Base-by-base conservation (phyloP, 2,888 invertebrate genomes). In the Creontiades dilutus region DNA sequence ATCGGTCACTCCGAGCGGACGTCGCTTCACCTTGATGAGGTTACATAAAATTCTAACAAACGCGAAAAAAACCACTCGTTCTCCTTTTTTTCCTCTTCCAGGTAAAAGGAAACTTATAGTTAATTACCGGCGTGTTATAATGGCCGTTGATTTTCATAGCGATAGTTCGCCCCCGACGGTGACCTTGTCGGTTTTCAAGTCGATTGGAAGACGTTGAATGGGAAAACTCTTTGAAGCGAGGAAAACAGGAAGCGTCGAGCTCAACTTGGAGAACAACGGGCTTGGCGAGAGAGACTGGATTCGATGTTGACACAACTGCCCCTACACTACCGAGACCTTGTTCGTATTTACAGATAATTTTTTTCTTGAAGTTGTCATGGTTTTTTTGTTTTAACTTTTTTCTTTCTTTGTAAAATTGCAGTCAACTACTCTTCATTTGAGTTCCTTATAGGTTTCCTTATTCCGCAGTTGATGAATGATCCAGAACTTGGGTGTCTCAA, bases 201-300 rank as follows among this genome's bases (percentile, higher is more conserved):
- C 80, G 48, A 80, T 80, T 48, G 48, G 48, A 80, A 46, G 80
- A 80, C 28, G 48, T 37, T n/a, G 80, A 37, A 80, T 80, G 80
- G 46, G 80, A 80, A 80, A 80, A 80, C 46, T 80, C 80, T 16
- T 16, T 48, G 13, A 80, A 80, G 80, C 80, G 80, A 80, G 80
- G 80, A 80, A 80, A 80, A 80, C 80, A 46, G 80, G 80, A 80
- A 80, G 19, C n/a, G 16, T 16, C 46, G 0, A 46, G 80, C 13
- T 28, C 80, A 80, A 28, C 13, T 76, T 14, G 9, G 5, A 16
- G 14, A 57, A 23, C 68, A 23, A 11, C 19, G 11, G 23, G 27
- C 68, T 68, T n/a, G n/a, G 23, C 27, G 3, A 52, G 23, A 23
- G 9, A 23, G 68, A 68, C 19, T 68, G 19, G 68, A 23, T 23